A percentile compares a stretch with the other conserved stretches of the same genome.
These are phyloP conservation scores for Vultur gryphus DNA, from an alignment of 2,797 vertebrate species.

Conservation along the genomic window DNA sequence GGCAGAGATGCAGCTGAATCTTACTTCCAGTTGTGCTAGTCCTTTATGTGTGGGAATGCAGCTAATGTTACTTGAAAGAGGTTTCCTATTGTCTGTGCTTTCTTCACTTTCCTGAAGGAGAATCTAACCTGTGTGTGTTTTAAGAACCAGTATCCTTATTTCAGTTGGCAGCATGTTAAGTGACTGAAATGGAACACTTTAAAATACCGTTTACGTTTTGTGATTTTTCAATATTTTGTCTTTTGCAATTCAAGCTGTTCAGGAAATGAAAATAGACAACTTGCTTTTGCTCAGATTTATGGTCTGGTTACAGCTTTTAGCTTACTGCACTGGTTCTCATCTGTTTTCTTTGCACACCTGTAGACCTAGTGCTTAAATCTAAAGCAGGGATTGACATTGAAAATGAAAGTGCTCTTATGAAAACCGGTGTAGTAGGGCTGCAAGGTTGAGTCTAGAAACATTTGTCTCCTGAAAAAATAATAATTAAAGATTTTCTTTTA, in stretches of 20 bases:
- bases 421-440: neutral
- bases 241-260: neutral
- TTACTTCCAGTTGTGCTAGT: neutral
- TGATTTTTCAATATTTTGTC: neutral
- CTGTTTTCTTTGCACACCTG: slow-evolving; percentile 23
- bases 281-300: neutral
- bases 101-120: neutral
- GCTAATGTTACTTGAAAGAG: neutral
- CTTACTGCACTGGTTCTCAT: neutral
- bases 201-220: neutral
- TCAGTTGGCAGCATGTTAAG: neutral
- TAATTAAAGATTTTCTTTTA: neutral
- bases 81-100: neutral
- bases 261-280: slow-evolving; percentile 60
- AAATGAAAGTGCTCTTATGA: neutral
- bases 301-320: slow-evolving; percentile 11
- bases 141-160: neutral
- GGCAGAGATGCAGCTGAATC: neutral
- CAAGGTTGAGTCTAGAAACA: neutral
- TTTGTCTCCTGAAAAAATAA: neutral
- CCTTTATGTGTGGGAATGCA: neutral
- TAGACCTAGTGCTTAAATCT: neutral
- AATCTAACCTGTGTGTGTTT: neutral
- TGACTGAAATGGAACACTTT: neutral
- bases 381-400: neutral